Conservation (phyloP, 1,140 invertebrate species). For the Drosophila parvula region DNA sequence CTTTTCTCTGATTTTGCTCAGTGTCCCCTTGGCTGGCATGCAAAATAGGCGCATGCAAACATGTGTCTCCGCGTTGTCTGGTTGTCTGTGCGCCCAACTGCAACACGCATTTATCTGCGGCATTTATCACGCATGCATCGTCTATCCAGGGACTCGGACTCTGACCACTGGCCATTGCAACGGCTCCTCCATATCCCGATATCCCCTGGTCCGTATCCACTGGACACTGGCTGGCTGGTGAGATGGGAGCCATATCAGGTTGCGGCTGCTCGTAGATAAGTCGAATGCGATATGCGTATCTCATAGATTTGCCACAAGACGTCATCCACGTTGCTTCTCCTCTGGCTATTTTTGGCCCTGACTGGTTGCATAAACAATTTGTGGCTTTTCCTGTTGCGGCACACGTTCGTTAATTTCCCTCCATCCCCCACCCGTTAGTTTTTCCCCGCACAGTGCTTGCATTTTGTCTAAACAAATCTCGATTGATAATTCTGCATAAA, state of each 20-base stretch:
- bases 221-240: slow-evolving; percentile 21
- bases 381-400: slow-evolving; percentile 68
- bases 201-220: background rate
- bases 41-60: slow-evolving; percentile 72
- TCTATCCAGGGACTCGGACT: slow-evolving; percentile 29
- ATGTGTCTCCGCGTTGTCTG: slow-evolving; percentile 81
- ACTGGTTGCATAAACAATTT: slow-evolving; percentile 70
- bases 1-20: background rate
- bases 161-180: background rate
- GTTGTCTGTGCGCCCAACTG: slow-evolving; percentile 73
- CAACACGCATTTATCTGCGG: slow-evolving; percentile 78
- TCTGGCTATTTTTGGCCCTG: slow-evolving; percentile 71
- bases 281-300: slow-evolving; percentile 82
- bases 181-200: slow-evolving; percentile 12
- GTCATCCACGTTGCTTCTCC: slow-evolving; percentile 8
- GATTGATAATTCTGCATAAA: slow-evolving; percentile 77
- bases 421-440: slow-evolving; percentile 3
- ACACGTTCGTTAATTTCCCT: slow-evolving; percentile 42
- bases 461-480: slow-evolving; percentile 75
- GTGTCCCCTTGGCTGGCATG: slow-evolving; percentile 50
- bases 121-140: slow-evolving; percentile 70
- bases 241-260: slow-evolving; percentile 71
- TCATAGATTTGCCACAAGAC: slow-evolving; percentile 72
- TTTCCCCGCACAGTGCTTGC: slow-evolving; percentile 39
- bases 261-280: slow-evolving; percentile 67